Base-by-base conservation (phyloP, 2,113 vertebrate species). In the Eulacestoma nigropectus region DNA sequence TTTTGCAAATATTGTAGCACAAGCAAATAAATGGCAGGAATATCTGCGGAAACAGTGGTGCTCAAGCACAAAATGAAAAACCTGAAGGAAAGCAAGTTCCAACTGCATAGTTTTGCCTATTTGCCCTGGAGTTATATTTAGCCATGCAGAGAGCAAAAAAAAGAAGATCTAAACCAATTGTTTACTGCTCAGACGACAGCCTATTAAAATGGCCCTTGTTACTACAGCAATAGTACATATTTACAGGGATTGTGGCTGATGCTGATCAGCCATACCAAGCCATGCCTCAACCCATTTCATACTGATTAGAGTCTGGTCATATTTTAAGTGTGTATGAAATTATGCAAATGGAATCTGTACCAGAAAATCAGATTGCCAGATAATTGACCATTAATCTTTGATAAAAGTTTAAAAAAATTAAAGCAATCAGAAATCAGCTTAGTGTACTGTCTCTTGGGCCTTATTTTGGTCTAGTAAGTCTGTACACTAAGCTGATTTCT, bases 351-450 rank as follows among this genome's bases (percentile, higher is more conserved):
- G 69, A 95, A 95, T 96, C 96, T 91, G 84, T 84, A 94, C 89
- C 92, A 94, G 95, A 94, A 97, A 97, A 97, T 96, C 96, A 97
- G 96, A 96, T 97, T 96, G 79, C 82, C 73, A 96, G 95, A 97
- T 97, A 97, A 97, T 91, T 97, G 95, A 96, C 92, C 87, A 94
- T 96, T 97, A 95, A 97, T 97, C 97, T 97, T 95, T 94, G 84
- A 97, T 95, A 97, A 97, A 96, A 96, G 87, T 95, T 97, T 76
- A 94, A 94, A 95, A 96, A 97, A 97, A 95, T 94, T 95, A 96
- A 89, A 96, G 94, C 62, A 96, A 94, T 95, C 91, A 87, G 80
- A 92, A 96, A 95, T 97, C 97, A 97, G 96, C 96, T 97, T 97
- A 97, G 91, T 22, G 0, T 78, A 59, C 59, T 55, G 91, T 94